Conservation (phyloP, 2,888 invertebrate species). For the Amaurobius ferox region DNA sequence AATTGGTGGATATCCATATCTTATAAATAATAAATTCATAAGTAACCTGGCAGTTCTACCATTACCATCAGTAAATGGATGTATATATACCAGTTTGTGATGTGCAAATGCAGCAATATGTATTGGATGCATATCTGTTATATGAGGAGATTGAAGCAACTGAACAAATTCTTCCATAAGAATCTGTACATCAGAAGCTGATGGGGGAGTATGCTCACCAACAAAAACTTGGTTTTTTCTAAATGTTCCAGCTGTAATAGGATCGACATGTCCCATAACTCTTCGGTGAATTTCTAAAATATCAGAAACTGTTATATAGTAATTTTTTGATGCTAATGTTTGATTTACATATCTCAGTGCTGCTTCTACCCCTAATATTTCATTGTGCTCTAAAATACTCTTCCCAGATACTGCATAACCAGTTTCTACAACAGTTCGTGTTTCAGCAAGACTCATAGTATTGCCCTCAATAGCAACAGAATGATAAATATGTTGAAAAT, state of each 20-base stretch:
- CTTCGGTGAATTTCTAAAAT: slow-evolving; percentile 94
- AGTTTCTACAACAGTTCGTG: slow-evolving; percentile 93
- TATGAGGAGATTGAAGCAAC: slow-evolving; percentile 92
- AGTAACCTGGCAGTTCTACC: slow-evolving; percentile 95
- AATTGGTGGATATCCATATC: slow-evolving; percentile 95
- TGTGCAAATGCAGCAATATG: slow-evolving; percentile 97
- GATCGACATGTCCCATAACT: slow-evolving; percentile 96
- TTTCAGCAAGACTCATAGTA: slow-evolving; percentile 94
- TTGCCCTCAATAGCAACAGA: slow-evolving; percentile 98
- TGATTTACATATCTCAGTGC: slow-evolving; percentile 92
- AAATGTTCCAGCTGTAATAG: slow-evolving; percentile 91
- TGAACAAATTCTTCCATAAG: slow-evolving; percentile 92
- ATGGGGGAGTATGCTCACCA: slow-evolving; percentile 95
- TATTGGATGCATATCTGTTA: slow-evolving; percentile 91
- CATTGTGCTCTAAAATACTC: slow-evolving; percentile 97
- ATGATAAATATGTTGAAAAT: slow-evolving; percentile 89
- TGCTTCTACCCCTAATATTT: slow-evolving; percentile 89
- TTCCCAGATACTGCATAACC: slow-evolving; percentile 87
- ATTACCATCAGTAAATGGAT: slow-evolving; percentile 98
- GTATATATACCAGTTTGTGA: slow-evolving; percentile 96
- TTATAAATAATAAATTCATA: slow-evolving; percentile 96
- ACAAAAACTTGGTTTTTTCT: slow-evolving; percentile 94
- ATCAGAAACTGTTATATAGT: slow-evolving; percentile 88
- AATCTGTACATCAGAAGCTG: slow-evolving; percentile 86
- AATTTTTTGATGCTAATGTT: slow-evolving; percentile 83